Evolutionary conservation across 2,888 invertebrate genomes (phyloP).

Genomic region (Xestia c-nigrum): DNA sequence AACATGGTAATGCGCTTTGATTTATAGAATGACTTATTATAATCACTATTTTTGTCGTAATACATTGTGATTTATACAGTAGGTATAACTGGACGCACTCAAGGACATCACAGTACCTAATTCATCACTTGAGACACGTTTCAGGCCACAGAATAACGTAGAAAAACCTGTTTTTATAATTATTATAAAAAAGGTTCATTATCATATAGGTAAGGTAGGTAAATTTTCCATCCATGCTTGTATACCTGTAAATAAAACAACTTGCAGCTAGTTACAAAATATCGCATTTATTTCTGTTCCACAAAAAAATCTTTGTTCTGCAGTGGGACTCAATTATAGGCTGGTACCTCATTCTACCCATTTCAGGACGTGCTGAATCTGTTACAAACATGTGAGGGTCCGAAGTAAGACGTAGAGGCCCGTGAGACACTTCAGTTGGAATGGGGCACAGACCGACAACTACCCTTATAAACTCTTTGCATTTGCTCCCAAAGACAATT

Average conservation of each 20-base stretch:
- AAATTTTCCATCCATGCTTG: background rate
- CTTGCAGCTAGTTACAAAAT: background rate
- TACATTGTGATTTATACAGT: conserved; percentile 4
- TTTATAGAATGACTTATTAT: background rate
- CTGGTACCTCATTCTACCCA: background rate
- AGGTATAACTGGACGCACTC: background rate
- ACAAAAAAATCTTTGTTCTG: background rate
- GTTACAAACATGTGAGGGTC: background rate
- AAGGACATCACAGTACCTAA: conserved; percentile 4
- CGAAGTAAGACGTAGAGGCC: background rate
- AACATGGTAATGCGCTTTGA: background rate
- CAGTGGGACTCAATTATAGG: no score
- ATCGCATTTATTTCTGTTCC: background rate
- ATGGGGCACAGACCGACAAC: background rate
- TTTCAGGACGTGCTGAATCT: background rate
- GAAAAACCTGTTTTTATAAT: conserved; percentile 10
- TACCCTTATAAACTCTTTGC: background rate
- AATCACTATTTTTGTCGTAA: conserved; percentile 2
- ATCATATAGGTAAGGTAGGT: background rate
- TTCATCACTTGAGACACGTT: background rate
- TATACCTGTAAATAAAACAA: background rate
- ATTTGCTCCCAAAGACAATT: no score
- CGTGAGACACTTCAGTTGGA: background rate
- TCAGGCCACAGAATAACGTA: background rate
- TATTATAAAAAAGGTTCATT: background rate